These are phyloP conservation scores for Tenrec ecaudatus DNA, from an alignment of 2,113 vertebrate genomes.

Conservation along the genomic window DNA sequence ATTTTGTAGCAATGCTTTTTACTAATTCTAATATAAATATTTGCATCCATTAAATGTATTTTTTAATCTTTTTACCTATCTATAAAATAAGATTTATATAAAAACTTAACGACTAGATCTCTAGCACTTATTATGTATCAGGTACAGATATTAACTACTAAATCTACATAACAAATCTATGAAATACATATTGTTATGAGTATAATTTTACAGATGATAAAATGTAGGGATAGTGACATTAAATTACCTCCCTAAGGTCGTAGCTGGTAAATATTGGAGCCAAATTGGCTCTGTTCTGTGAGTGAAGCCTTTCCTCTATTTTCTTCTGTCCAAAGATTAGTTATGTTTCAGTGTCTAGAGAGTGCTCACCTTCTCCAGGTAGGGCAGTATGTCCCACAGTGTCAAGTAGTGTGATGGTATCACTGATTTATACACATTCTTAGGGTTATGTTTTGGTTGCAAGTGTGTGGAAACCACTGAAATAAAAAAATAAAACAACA, in stretches of 20 bases:
- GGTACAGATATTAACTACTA: background rate
- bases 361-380: conserved; percentile 84
- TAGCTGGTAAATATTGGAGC: background rate
- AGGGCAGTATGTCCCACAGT: conserved; percentile 90
- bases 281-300: background rate
- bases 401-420: conserved; percentile 87
- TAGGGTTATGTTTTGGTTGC: conserved; percentile 63
- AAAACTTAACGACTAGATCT: background rate
- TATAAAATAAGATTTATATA: background rate
- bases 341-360: background rate
- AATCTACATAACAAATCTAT: background rate
- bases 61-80: background rate
- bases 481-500: conserved; percentile 8
- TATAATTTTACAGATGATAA: background rate
- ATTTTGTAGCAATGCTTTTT: too few relatives aligned
- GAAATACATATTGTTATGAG: background rate
- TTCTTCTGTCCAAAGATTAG: background rate
- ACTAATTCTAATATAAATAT: background rate
- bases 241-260: background rate
- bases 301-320: background rate
- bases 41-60: background rate
- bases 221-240: background rate
- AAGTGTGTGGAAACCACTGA: conserved; percentile 73
- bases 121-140: background rate
- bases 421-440: conserved; percentile 75